Evolutionary conservation across 2,797 vertebrate genomes (phyloP).

Genomic region (Chaetodon trifasciatus): DNA sequence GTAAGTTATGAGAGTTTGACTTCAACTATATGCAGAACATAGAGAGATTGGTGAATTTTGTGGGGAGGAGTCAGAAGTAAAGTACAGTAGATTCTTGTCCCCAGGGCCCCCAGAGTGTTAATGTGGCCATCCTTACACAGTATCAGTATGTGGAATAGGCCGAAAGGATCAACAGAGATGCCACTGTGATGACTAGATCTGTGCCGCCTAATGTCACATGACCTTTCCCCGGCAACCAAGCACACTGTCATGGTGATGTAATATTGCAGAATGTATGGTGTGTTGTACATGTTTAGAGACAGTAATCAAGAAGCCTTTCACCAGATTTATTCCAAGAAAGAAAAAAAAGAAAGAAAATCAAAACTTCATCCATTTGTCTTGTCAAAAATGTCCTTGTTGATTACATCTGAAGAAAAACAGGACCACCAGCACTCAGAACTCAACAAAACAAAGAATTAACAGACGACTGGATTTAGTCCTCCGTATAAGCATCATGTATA

Average conservation of each 20-base stretch:
- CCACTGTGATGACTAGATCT: slow-evolving; percentile 25
- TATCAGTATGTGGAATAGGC: slow-evolving; percentile 15
- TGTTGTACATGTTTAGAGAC: slow-evolving; percentile 35
- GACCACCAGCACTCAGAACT: slow-evolving; percentile 69
- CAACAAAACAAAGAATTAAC: slow-evolving; percentile 66
- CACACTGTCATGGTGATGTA: not conserved
- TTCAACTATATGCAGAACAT: not conserved
- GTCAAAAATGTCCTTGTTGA: slow-evolving; percentile 68
- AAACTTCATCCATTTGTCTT: slow-evolving; percentile 66
- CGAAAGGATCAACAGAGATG: slow-evolving; percentile 26
- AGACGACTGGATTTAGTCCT: slow-evolving; percentile 60
- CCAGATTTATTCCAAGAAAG: slow-evolving; percentile 85
- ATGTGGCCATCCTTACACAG: slow-evolving; percentile 12
- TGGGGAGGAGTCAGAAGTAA: not conserved
- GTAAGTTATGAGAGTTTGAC: not conserved
- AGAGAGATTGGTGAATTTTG: not conserved
- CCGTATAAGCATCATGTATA: slow-evolving; percentile 72
- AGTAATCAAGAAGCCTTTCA: slow-evolving; percentile 68
- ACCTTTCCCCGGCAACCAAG: slow-evolving; percentile 1
- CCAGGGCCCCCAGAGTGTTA: slow-evolving; percentile 8
- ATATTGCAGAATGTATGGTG: not conserved
- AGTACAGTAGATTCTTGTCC: not conserved
- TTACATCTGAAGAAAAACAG: slow-evolving; percentile 70
- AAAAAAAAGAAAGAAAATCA: slow-evolving; percentile 60
- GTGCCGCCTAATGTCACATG: not conserved